Conservation (phyloP, 2,888 invertebrate genomes). For the Litoditis marina region DNA sequence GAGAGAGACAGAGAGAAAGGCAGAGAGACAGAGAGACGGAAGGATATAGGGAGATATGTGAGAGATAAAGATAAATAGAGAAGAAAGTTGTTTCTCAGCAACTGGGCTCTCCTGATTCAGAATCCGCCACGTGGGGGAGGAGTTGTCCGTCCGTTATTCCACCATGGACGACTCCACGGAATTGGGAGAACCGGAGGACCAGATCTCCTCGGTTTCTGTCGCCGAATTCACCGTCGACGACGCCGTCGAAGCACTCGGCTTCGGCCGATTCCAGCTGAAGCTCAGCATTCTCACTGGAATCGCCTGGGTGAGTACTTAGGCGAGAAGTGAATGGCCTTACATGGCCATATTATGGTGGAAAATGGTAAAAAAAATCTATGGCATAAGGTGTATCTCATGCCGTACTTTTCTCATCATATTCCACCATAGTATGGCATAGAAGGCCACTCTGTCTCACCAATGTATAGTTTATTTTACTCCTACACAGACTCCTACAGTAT, state of each 20-base stretch:
- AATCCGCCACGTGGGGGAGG: conserved; percentile 43
- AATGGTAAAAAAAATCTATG: too few relatives aligned
- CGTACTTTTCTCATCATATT: too few relatives aligned
- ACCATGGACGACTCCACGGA: conserved; percentile 37
- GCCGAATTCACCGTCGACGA: conserved; percentile 64
- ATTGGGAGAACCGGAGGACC: conserved; percentile 28
- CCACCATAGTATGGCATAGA: too few relatives aligned
- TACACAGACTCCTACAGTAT: too few relatives aligned
- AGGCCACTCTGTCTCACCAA: too few relatives aligned
- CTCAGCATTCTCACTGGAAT: conserved; percentile 65
- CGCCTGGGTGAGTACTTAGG: conserved; percentile 65
- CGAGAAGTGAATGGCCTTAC: too few relatives aligned
- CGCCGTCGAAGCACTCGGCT: conserved; percentile 66
- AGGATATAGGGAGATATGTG: not conserved
- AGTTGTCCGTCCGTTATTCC: conserved; percentile 41
- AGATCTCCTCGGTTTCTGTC: conserved; percentile 20
- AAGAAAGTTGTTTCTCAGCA: too few relatives aligned
- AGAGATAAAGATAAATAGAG: conserved; percentile 4
- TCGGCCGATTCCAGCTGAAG: conserved; percentile 66
- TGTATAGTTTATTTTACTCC: too few relatives aligned
- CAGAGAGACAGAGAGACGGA: conserved; percentile 4
- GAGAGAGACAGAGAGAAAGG: not conserved
- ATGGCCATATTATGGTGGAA: too few relatives aligned
- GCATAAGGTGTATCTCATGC: too few relatives aligned
- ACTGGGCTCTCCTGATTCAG: too few relatives aligned